phyloP scores from a whole-genome alignment of 2,888 invertebrate genomes.

The Gandaritis pyraliata region DNA sequence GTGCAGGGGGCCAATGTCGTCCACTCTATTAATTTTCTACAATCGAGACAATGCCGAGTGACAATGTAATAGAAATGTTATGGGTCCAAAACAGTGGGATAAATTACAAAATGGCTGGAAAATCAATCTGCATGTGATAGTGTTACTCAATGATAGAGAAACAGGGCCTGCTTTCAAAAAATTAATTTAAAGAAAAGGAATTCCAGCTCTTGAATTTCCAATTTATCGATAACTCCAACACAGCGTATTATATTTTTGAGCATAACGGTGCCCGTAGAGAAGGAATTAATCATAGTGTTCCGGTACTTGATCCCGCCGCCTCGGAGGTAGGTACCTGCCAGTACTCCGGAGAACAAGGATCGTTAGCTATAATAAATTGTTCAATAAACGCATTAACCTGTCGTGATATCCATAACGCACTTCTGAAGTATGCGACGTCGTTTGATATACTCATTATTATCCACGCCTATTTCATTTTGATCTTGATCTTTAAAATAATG shows the following conservation, averaged over 20 bases:
- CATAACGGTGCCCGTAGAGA: constrained; percentile 29
- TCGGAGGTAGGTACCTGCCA: constrained; percentile 14
- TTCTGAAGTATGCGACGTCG: constrained; percentile 23
- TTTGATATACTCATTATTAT: constrained; percentile 5
- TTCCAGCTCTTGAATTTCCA: constrained; percentile 1
- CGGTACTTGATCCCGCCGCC: constrained; percentile 30
- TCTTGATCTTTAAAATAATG: background rate
- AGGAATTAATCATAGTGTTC: constrained; percentile 39
- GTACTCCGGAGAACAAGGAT: constrained; percentile 29
- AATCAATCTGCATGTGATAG: too few species aligned
- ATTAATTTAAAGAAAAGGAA: background rate
- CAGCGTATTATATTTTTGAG: constrained; percentile 24
- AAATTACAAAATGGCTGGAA: too few species aligned
- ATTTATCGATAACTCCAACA: constrained; percentile 19
- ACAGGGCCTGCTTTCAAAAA: too few species aligned
- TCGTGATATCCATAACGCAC: constrained; percentile 22
- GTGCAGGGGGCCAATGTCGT: constrained; percentile 54
- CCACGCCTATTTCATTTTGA: constrained; percentile 1
- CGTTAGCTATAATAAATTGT: constrained; percentile 40
- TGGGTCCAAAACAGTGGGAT: too few species aligned
- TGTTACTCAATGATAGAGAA: too few species aligned
- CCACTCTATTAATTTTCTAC: constrained; percentile 27
- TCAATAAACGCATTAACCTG: constrained; percentile 39
- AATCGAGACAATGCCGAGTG: background rate
- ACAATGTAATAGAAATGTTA: background rate